Conservation (phyloP, 2,888 invertebrate species). For the Parascotia fuliginaria region DNA sequence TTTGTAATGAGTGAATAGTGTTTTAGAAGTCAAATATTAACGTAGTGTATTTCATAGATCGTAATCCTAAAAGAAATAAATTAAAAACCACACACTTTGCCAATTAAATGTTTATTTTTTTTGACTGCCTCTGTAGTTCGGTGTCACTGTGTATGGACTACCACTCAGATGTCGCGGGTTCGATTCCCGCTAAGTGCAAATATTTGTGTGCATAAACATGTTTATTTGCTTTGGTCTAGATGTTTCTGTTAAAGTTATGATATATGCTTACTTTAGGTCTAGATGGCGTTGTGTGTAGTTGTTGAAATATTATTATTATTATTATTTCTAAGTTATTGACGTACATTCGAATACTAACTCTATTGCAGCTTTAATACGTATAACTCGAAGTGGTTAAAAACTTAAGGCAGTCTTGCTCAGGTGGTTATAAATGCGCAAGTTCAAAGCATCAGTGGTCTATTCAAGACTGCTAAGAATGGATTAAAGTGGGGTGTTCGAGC, state of each 20-base stretch:
- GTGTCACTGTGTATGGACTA: too few species aligned
- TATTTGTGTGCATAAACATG: too few species aligned
- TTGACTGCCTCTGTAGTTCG: too few species aligned
- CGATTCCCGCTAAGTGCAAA: too few species aligned
- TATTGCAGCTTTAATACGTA: not conserved
- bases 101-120: not conserved
- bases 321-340: not conserved
- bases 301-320: too few species aligned
- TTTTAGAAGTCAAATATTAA: conserved; percentile 19
- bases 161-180: too few species aligned
- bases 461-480: conserved; percentile 61
- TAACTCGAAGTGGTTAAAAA: not conserved
- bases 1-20: conserved; percentile 45
- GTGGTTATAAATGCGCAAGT: conserved; percentile 33
- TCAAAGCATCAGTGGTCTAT: conserved; percentile 45
- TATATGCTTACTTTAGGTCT: too few species aligned
- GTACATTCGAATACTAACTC: not conserved
- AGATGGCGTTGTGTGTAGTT: too few species aligned
- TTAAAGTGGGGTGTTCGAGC: conserved; percentile 68
- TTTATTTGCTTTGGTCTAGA: too few species aligned
- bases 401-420: not conserved
- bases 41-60: conserved; percentile 3
- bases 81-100: not conserved
- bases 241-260: too few species aligned
- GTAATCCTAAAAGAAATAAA: conserved; percentile 3